Evolutionary conservation across 1,140 invertebrate species (phyloP).

Genomic region (Caenorhabditis tropicalis): DNA sequence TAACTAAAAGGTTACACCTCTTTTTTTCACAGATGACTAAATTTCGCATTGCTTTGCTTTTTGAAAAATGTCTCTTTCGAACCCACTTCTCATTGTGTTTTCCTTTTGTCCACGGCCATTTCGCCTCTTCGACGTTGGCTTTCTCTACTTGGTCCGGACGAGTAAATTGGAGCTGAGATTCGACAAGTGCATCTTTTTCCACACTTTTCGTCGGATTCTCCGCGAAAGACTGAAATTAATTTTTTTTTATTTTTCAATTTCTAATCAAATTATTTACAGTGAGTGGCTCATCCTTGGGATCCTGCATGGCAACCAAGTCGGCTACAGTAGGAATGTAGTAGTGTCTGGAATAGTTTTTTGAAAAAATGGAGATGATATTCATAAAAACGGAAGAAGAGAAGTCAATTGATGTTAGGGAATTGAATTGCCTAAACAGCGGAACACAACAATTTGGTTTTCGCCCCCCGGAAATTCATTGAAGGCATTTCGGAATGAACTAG

Average conservation of each 20-base stretch:
- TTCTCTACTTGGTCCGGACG: not conserved
- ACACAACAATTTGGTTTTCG: conserved; percentile 22
- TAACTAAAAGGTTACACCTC: too few relatives aligned
- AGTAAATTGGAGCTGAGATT: not conserved
- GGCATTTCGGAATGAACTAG: not conserved
- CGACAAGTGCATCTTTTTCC: not conserved
- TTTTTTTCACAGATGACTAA: not conserved
- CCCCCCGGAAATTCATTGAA: not conserved
- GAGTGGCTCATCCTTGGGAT: not conserved
- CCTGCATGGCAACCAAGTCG: not conserved
- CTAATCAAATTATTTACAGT: not conserved
- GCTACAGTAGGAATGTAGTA: not conserved
- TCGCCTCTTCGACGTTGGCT: not conserved
- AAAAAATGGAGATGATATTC: not conserved
- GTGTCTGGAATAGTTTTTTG: not conserved
- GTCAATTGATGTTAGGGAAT: conserved; percentile 15
- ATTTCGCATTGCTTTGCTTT: not conserved
- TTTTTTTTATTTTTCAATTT: not conserved
- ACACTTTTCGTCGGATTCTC: conserved; percentile 11
- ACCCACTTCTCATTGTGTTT: conserved; percentile 16
- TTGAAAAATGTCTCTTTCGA: not conserved
- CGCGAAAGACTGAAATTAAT: not conserved
- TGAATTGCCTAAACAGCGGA: not conserved
- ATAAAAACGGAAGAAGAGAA: not conserved
- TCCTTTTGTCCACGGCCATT: not conserved